Conservation (phyloP, 2,113 vertebrate genomes). For the Aepyceros melampus region DNA sequence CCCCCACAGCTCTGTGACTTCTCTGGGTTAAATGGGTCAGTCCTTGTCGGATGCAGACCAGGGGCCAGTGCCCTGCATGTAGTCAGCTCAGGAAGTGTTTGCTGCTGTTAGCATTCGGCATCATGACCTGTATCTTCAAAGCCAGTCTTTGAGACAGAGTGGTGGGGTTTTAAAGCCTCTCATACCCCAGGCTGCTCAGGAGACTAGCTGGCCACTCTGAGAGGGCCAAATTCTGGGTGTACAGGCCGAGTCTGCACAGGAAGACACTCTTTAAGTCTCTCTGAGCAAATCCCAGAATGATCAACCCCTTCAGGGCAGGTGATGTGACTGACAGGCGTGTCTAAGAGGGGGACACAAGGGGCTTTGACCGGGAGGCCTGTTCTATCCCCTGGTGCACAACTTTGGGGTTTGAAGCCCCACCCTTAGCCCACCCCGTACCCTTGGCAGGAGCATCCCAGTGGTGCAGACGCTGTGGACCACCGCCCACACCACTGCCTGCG, state of each 20-base stretch:
- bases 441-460: slow-evolving; percentile 86
- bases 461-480: slow-evolving; percentile 85
- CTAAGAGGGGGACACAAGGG: not conserved
- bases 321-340: not conserved
- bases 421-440: not conserved
- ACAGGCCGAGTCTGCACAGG: not conserved
- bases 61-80: accelerated
- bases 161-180: not conserved
- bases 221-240: accelerated
- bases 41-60: not conserved
- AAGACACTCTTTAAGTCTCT: not conserved
- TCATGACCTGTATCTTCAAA: not conserved
- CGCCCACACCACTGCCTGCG: slow-evolving; percentile 83
- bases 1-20: not conserved
- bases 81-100: not conserved
- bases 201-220: not conserved
- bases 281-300: not conserved
- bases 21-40: not conserved
- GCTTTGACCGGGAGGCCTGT: too few species aligned
- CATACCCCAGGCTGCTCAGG: not conserved
- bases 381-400: accelerated
- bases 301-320: not conserved
- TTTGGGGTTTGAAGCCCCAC: accelerated
- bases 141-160: not conserved
- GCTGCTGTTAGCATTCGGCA: not conserved